Percentiles rank a stretch among this genome's conserved stretches.
These are phyloP conservation scores for Sebastes minor DNA, from an alignment of 2,797 vertebrate species.

Conservation along the genomic window DNA sequence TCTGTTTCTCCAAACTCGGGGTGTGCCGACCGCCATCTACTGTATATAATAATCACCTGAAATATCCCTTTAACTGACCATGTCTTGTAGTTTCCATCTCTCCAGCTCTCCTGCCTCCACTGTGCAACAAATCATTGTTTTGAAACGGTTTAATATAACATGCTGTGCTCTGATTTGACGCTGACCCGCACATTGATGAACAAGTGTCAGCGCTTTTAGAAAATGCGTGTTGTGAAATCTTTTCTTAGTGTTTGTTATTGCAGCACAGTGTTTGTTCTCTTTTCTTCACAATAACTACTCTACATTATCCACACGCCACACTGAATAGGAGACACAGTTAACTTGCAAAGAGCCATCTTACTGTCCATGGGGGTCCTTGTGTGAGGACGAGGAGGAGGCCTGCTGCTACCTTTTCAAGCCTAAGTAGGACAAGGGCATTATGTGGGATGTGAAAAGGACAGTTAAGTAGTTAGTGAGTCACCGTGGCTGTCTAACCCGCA, in stretches of 20 bases:
- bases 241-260: background rate
- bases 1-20: too few relatives aligned
- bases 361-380: conserved; percentile 19
- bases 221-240: background rate
- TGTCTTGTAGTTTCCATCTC: background rate
- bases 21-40: too few relatives aligned
- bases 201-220: background rate
- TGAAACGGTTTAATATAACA: background rate
- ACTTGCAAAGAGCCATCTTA: background rate
- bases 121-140: background rate
- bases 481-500: conserved; percentile 9
- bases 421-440: conserved; percentile 52
- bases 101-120: background rate
- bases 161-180: background rate
- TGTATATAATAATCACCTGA: background rate
- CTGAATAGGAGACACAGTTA: conserved; percentile 2
- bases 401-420: conserved; percentile 16
- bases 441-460: conserved; percentile 46
- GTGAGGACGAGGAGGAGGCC: conserved; percentile 11
- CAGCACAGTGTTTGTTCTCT: background rate
- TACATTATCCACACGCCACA: background rate
- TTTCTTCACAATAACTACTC: background rate
- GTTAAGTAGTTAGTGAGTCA: conserved; percentile 47
- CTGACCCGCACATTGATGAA: background rate
- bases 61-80: background rate